phyloP scores from a whole-genome alignment of 2,888 invertebrate genomes.

The Pocota personata region DNA sequence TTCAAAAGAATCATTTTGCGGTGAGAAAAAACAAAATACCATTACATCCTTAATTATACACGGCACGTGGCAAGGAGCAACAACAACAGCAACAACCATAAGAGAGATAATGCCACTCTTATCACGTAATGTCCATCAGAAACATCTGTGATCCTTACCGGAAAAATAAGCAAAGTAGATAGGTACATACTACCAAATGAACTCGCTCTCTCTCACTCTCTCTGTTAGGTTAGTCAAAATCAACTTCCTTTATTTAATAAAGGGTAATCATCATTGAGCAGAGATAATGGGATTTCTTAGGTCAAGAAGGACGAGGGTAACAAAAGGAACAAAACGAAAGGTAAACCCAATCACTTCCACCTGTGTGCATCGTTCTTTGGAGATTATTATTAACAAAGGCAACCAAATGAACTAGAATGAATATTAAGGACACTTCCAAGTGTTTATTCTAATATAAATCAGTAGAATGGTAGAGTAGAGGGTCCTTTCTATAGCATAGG shows the following conservation, averaged over 20 bases:
- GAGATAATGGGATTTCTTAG: conserved; percentile 56
- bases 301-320: conserved; percentile 1
- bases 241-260: conserved; percentile 55
- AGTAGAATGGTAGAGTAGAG: background rate
- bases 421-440: conserved; percentile 63
- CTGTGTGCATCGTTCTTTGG: conserved; percentile 47
- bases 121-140: conserved; percentile 69
- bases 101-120: conserved; percentile 54
- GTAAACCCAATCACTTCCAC: conserved; percentile 70
- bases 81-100: background rate
- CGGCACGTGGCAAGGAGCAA: background rate
- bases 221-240: background rate
- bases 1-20: conserved; percentile 20
- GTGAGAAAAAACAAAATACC: background rate
- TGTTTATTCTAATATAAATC: conserved; percentile 45
- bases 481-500: background rate
- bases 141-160: conserved; percentile 62
- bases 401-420: conserved; percentile 67
- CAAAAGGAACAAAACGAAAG: conserved; percentile 1
- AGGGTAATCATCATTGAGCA: conserved; percentile 65
- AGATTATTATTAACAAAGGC: conserved; percentile 61
- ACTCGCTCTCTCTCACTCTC: background rate
- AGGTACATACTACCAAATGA: conserved; percentile 22
- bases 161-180: conserved; percentile 47
- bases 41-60: background rate